A percentile compares a stretch with the other conserved stretches of the same genome.
Conservation (phyloP, 2,113 vertebrate species). For the Toxostoma redivivum region DNA sequence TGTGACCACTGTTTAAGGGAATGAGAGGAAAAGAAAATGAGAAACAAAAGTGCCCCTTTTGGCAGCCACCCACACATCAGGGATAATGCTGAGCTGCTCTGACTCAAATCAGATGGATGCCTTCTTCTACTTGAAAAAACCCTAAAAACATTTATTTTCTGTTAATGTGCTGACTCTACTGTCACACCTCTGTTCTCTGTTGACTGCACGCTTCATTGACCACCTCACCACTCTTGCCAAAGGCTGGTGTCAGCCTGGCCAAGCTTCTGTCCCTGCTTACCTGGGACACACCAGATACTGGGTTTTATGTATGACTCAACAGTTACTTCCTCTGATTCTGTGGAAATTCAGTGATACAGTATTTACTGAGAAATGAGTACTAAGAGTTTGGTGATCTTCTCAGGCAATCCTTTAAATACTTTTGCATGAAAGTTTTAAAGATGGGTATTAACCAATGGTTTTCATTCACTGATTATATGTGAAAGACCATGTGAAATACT, state of each 20-base stretch:
- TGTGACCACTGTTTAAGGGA: neutral
- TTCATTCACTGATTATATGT: neutral
- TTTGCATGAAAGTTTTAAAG: neutral
- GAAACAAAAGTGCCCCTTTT: constrained; percentile 11
- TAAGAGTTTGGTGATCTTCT: neutral
- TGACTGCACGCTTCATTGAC: neutral
- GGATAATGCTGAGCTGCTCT: neutral
- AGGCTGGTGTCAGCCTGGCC: neutral
- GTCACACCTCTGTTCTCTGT: neutral
- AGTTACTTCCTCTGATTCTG: neutral
- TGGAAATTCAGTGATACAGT: neutral
- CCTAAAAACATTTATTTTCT: neutral
- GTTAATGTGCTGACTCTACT: neutral
- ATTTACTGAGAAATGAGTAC: neutral
- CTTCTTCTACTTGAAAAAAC: neutral
- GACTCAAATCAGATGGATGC: neutral
- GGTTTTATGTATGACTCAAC: neutral
- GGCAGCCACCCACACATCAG: neutral
- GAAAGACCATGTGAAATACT: neutral
- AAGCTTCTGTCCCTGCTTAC: neutral
- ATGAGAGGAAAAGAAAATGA: neutral
- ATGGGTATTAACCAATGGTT: neutral
- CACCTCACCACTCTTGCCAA: neutral
- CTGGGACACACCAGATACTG: neutral
- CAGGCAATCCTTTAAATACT: neutral